phyloP scores from a whole-genome alignment of 2,888 invertebrate genomes.

The Lucinisca nassula region DNA sequence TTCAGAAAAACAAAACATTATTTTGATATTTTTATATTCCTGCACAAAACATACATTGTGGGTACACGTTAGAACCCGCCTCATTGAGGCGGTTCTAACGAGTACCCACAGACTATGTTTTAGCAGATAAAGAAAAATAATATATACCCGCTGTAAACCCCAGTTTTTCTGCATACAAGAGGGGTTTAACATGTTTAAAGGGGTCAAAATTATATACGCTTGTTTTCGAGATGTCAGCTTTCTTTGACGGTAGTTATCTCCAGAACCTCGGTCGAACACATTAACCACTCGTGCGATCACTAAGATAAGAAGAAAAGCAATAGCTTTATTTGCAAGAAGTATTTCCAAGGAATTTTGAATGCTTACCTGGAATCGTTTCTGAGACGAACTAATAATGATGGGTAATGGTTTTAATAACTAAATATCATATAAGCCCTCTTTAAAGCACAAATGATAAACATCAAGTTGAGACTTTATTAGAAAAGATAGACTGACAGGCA shows the following conservation, averaged over 20 bases:
- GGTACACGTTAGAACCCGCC: too few species aligned
- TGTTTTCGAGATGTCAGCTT: too few species aligned
- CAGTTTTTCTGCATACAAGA: neutral
- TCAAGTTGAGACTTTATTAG: slow-evolving; percentile 7
- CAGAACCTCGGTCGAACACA: too few species aligned
- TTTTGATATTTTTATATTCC: too few species aligned
- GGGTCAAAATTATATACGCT: too few species aligned
- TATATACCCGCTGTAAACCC: neutral
- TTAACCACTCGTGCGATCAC: neutral
- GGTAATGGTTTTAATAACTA: slow-evolving; percentile 54
- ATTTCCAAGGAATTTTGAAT: neutral
- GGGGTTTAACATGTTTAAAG: neutral
- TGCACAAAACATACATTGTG: too few species aligned
- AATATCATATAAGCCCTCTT: slow-evolving; percentile 26
- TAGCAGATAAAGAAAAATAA: too few species aligned
- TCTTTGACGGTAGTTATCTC: too few species aligned
- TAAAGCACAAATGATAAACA: slow-evolving; percentile 4
- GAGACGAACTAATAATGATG: neutral
- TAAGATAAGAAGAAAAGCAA: neutral
- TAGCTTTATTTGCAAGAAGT: neutral
- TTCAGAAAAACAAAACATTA: too few species aligned
- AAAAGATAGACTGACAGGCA: slow-evolving; percentile 13
- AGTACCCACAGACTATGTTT: too few species aligned
- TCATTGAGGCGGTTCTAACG: too few species aligned
- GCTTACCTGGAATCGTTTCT: neutral